These are phyloP conservation scores for Carapus acus DNA, from an alignment of 2,797 vertebrate genomes.

Conservation along the genomic window DNA sequence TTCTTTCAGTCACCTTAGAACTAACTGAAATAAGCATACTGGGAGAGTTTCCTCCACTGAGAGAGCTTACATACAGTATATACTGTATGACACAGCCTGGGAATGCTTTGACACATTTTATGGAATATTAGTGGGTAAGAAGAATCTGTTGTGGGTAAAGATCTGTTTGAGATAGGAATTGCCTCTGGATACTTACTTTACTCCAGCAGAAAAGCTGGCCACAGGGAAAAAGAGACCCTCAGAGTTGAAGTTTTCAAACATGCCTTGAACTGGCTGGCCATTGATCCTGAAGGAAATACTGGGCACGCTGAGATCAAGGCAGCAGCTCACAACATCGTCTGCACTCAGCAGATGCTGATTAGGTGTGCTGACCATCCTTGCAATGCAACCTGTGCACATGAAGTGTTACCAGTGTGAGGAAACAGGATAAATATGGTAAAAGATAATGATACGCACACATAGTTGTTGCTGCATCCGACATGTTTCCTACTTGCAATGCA, in stretches of 20 bases:
- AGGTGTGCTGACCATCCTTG: conserved; percentile 85
- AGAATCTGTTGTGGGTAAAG: too few relatives aligned
- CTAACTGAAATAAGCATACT: too few relatives aligned
- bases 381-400: conserved; percentile 78
- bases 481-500: too few relatives aligned
- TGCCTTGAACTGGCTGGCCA: conserved; percentile 94
- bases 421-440: not conserved
- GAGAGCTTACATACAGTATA: too few relatives aligned
- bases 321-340: conserved; percentile 94
- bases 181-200: conserved; percentile 84
- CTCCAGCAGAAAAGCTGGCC: conserved; percentile 90
- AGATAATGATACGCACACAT: not conserved
- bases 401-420: not conserved
- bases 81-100: too few relatives aligned
- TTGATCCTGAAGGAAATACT: conserved; percentile 97
- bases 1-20: too few relatives aligned
- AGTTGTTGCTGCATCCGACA: too few relatives aligned
- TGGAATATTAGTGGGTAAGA: too few relatives aligned
- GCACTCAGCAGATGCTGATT: conserved; percentile 85
- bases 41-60: too few relatives aligned
- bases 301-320: conserved; percentile 90
- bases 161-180: too few relatives aligned
- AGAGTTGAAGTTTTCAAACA: conserved; percentile 97
- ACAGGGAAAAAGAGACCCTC: conserved; percentile 94
- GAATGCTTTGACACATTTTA: too few relatives aligned